Evolutionary conservation across 1,140 invertebrate genomes (phyloP).

Genomic region (Telenomus remus): DNA sequence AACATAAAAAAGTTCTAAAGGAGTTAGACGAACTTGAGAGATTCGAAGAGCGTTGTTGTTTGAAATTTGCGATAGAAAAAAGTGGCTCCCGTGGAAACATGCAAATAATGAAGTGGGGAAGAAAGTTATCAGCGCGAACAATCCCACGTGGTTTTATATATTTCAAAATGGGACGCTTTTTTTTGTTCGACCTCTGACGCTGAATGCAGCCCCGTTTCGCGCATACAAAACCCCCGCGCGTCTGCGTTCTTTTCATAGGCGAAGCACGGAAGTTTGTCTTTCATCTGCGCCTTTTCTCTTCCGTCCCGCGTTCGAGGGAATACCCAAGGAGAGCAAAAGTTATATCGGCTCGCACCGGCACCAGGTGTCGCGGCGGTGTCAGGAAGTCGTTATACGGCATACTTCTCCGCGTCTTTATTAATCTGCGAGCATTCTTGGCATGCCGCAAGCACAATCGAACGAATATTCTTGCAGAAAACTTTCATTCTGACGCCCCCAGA

Average conservation of each 20-base stretch:
- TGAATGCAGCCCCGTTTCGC: conserved; percentile 29
- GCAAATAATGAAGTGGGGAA: not conserved
- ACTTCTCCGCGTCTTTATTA: conserved; percentile 32
- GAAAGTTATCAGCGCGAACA: not conserved
- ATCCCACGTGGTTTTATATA: not conserved
- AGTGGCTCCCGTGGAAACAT: not conserved
- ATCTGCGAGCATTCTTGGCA: conserved; percentile 24
- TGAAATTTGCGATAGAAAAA: not conserved
- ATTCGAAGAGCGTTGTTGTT: not conserved
- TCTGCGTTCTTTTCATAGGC: conserved; percentile 45
- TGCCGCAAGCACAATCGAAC: conserved; percentile 16
- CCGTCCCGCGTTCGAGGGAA: conserved; percentile 24
- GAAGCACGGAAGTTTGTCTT: conserved; percentile 39
- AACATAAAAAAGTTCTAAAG: no score
- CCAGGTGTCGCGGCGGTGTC: conserved; percentile 44
- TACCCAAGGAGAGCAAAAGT: conserved; percentile 28
- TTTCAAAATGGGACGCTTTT: not conserved
- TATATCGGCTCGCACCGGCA: conserved; percentile 17
- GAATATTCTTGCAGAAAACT: conserved; percentile 35
- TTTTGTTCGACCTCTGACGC: not conserved
- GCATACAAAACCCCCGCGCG: conserved; percentile 35
- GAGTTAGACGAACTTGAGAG: no score
- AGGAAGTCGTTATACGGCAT: conserved; percentile 25
- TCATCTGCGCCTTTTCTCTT: conserved; percentile 41
- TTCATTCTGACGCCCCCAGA: conserved; percentile 14